Evolutionary conservation across 1,140 invertebrate genomes (phyloP), one percentile per base, ranked within the genome.

Genomic region (Ips nitidus): DNA sequence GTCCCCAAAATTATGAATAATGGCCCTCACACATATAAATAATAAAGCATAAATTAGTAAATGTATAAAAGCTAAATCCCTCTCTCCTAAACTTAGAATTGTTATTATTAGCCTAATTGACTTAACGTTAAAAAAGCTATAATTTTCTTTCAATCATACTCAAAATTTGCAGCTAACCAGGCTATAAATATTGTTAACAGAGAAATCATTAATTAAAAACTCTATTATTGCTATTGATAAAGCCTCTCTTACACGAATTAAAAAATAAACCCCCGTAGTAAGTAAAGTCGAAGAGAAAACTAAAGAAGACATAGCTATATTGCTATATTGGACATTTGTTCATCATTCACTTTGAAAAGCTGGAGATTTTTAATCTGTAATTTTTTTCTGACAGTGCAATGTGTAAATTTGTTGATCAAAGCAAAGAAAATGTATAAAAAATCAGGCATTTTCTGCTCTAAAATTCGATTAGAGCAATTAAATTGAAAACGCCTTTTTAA

Each of bases 251-350:
- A 86, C 86, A 4, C 84, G 87, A 85, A 90, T 86, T 80, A 90
- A 76, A 80, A 91, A 82, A 86, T 88, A 91, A 71, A 91, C 83
- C 0, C 88, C 89, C 0, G 88, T 88, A 42, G 88, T 90, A 0
- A 91, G 88, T 76, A 91, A 84, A 70, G 88, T 91, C 41, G 88
- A 91, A 71, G 88, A 91, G 85, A 91, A 87, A 79, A 91, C 87
- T 81, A 91, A 86, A 57, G 88, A 83, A 56, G 88, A 90, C 72
- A 91, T 84, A 52, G 88, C 87, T 7, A 87, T 89, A 50, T 88
- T 87, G 87, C 85, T 79, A 91, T 91, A 41, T 22, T 22, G 22
- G 22, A 22, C 22, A 22, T 22, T 22, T 22, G 22, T 22, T 22
- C 22, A 22, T 22, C 22, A 22, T 22, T 22, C 22, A 22, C 22